Evolutionary conservation across 2,113 vertebrate genomes (phyloP).

Genomic region (Corynorhinus townsendii): DNA sequence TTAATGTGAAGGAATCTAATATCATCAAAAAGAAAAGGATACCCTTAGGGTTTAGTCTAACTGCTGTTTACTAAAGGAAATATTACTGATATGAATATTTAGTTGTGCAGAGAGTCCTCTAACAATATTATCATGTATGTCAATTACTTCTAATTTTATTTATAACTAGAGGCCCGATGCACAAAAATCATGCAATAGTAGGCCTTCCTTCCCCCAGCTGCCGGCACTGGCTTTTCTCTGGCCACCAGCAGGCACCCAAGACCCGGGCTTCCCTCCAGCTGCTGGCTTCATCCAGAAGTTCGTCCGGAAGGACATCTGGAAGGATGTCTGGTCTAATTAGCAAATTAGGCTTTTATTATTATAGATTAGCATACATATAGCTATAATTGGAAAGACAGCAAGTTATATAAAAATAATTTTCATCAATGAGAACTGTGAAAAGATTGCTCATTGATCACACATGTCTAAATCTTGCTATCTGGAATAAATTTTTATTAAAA

Average conservation of each 20-base stretch:
- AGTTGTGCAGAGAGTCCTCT: neutral
- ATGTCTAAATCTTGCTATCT: neutral
- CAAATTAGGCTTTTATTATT: too few relatives aligned
- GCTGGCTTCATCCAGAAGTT: too few relatives aligned
- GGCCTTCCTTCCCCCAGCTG: too few relatives aligned
- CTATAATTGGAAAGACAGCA: neutral
- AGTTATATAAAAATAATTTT: neutral
- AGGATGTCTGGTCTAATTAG: too few relatives aligned
- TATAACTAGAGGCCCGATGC: neutral
- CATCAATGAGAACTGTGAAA: neutral
- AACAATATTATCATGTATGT: neutral
- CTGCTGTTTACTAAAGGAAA: neutral
- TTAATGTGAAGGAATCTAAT: neutral
- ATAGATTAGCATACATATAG: neutral
- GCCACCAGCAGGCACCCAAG: too few relatives aligned
- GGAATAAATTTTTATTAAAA: constrained; percentile 16
- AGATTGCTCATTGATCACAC: neutral
- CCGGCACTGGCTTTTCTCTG: too few relatives aligned
- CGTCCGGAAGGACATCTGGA: too few relatives aligned
- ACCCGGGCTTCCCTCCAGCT: too few relatives aligned
- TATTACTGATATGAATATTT: neutral
- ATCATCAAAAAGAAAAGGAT: neutral
- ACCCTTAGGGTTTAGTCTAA: neutral
- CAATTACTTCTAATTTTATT: neutral
- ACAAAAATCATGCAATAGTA: too few relatives aligned